Evolutionary conservation across 2,888 invertebrate genomes (phyloP).

Genomic region (Holacanthella duospinosa): DNA sequence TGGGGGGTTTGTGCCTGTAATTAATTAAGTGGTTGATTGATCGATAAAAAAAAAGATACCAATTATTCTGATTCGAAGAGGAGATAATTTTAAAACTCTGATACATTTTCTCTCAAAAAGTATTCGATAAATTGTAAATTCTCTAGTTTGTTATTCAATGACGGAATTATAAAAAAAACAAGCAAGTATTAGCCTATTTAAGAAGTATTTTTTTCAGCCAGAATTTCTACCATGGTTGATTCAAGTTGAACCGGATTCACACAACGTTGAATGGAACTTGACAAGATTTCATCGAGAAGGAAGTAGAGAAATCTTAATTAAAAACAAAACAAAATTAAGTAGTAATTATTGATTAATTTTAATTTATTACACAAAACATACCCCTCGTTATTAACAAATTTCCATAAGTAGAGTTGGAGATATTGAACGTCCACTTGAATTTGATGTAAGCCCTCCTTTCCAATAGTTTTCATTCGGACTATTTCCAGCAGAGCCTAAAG

Average conservation of each 20-base stretch:
- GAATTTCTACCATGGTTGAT: slow-evolving; percentile 84
- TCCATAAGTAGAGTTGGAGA: slow-evolving; percentile 87
- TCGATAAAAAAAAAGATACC: too few species aligned
- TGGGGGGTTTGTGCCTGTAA: too few species aligned
- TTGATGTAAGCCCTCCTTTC: slow-evolving; percentile 91
- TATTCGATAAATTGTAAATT: too few species aligned
- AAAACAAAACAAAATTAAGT: slow-evolving; percentile 7
- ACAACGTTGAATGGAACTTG: slow-evolving; percentile 88
- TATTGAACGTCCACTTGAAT: slow-evolving; percentile 98
- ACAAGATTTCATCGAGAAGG: slow-evolving; percentile 86
- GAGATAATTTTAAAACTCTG: too few species aligned
- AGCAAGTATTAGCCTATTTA: too few species aligned
- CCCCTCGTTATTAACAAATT: slow-evolving; percentile 93
- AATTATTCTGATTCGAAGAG: too few species aligned
- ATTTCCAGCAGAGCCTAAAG: slow-evolving; percentile 83
- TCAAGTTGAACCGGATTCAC: slow-evolving; percentile 89
- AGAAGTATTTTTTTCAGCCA: slow-evolving; percentile 53
- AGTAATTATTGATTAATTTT: neutral
- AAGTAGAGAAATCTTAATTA: slow-evolving; percentile 68
- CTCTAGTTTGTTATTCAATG: too few species aligned
- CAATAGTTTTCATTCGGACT: slow-evolving; percentile 86
- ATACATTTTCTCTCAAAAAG: too few species aligned
- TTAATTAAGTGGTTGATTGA: too few species aligned
- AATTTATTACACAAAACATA: too few species aligned
- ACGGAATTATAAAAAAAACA: too few species aligned